A percentile compares a stretch with the other conserved stretches of the same genome.
Conservation (phyloP, 2,888 invertebrate genomes). For the Calliphora vomitoria region DNA sequence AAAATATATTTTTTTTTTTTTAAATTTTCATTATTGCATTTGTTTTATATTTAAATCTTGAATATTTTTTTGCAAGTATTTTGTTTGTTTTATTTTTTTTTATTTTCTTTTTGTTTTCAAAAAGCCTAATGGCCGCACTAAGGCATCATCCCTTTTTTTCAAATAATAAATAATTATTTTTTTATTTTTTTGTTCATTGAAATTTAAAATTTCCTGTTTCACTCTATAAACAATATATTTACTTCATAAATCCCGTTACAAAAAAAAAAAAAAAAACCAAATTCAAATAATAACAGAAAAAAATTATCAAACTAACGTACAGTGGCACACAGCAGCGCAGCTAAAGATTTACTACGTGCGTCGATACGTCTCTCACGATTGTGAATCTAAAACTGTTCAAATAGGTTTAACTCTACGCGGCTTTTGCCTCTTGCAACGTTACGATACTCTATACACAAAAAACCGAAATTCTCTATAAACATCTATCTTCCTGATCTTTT, state of each 20-base stretch:
- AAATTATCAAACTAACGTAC: constrained; percentile 55
- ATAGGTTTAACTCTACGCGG: constrained; percentile 53
- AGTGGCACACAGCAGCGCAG: constrained; percentile 69
- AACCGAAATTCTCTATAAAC: constrained; percentile 41
- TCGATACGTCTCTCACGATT: constrained; percentile 79
- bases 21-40: too few relatives aligned
- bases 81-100: too few relatives aligned
- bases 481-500: constrained; percentile 46
- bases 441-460: not conserved
- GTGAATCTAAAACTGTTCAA: constrained; percentile 80
- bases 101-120: too few relatives aligned
- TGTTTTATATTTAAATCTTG: too few relatives aligned
- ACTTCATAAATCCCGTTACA: constrained; percentile 5
- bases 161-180: not conserved
- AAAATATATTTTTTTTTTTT: too few relatives aligned
- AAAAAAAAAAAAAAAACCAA: too few relatives aligned
- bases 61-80: too few relatives aligned
- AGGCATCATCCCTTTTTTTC: not conserved
- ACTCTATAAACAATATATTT: not conserved
- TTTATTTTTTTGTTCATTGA: not conserved
- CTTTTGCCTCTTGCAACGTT: constrained; percentile 59
- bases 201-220: not conserved
- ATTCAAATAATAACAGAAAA: not conserved
- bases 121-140: too few relatives aligned
- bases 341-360: constrained; percentile 73